Conservation (phyloP, 2,797 vertebrate species). For the Rhinatrema bivittatum region DNA sequence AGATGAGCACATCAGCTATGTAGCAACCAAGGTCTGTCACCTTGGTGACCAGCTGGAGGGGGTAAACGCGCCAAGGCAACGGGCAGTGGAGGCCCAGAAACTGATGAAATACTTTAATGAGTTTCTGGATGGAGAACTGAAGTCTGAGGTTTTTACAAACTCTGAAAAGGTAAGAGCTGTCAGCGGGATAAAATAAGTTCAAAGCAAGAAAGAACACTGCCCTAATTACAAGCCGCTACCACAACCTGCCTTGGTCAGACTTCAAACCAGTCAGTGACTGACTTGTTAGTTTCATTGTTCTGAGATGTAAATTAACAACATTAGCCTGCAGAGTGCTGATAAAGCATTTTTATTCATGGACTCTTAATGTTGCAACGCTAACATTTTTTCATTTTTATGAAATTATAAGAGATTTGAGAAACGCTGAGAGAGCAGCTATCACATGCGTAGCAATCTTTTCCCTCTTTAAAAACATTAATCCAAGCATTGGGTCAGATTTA, state of each 20-base stretch:
- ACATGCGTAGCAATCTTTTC: slow-evolving; percentile 23
- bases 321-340: slow-evolving; percentile 43
- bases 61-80: slow-evolving; percentile 95
- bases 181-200: slow-evolving; percentile 49
- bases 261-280: slow-evolving; percentile 45
- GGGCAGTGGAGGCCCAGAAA: slow-evolving; percentile 95
- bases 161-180: slow-evolving; percentile 84
- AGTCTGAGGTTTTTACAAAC: slow-evolving; percentile 97
- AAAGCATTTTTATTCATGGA: slow-evolving; percentile 37
- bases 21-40: slow-evolving; percentile 98
- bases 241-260: slow-evolving; percentile 41
- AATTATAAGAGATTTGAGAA: slow-evolving; percentile 38
- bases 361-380: slow-evolving; percentile 33
- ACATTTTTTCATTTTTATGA: slow-evolving; percentile 45
- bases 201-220: slow-evolving; percentile 35
- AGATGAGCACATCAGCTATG: slow-evolving; percentile 97
- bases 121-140: slow-evolving; percentile 96
- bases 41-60: slow-evolving; percentile 96
- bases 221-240: slow-evolving; percentile 52
- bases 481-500: too few species aligned
- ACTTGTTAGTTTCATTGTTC: slow-evolving; percentile 49
- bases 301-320: slow-evolving; percentile 47
- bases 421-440: slow-evolving; percentile 32
- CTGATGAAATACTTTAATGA: slow-evolving; percentile 99
- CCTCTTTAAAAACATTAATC: too few species aligned